Evolutionary conservation across 2,113 vertebrate genomes (phyloP), one percentile per base, ranked within the genome.

Genomic region (Micronycteris hirsuta): DNA sequence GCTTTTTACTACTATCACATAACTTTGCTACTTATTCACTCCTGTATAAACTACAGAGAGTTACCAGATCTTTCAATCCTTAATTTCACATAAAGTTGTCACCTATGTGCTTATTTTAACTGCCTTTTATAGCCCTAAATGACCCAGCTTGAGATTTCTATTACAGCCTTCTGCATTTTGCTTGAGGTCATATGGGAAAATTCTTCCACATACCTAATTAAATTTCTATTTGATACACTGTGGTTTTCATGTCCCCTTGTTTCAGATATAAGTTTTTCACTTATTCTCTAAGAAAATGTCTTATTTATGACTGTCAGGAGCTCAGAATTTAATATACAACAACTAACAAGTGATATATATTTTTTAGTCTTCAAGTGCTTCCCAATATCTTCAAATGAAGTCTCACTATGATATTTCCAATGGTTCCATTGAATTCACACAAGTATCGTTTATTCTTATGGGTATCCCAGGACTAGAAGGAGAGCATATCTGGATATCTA

Each of bases 401-500:
- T 70, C 9, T 52, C 16, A 5, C 31, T 61, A 43, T 36, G 20
- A 67, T 17, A 13, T 63, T 89, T 83, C 15, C 85, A 77, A 77
- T 36, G 28, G 11, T 17, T 93, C 68, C 16, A 3, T 26, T n/a
- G 78, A 68, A 2, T 84, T 89, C 22, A 52, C 61, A 43, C 83
- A 88, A 67, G 61, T 14, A 36, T 70, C 58, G 28, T 93, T 90
- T 86, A 74, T 19, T 49, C 86, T 93, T 36, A 65, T 54, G 26
- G 89, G 89, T 22, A 92, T 86, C n/a, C 93, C 80, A 41, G 90
- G 85, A 5, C 22, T 92, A 28, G 86, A 96, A 36, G 41, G 15
- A 80, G 65, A 85, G 41, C 80, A 86, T 1, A 73, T 26, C 6
- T 96, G 86, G 86, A 47, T 93, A 67, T 89, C 85, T 38, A 45